phyloP scores from a whole-genome alignment of 2,888 invertebrate species.

The Eristalis arbustorum region DNA sequence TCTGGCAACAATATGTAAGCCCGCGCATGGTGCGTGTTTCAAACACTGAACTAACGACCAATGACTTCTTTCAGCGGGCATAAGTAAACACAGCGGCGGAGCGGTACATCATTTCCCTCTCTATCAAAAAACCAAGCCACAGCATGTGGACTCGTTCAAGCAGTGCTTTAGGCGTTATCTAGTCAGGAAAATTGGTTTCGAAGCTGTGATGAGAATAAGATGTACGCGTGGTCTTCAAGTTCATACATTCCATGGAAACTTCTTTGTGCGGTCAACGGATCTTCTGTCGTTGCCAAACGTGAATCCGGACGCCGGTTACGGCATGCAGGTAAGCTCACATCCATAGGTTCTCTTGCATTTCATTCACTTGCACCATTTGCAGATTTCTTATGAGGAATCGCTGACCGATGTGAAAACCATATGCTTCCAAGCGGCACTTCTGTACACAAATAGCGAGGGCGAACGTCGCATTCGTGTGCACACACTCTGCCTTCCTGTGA shows the following conservation, averaged over 20 bases:
- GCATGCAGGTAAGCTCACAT: slow-evolving; percentile 89
- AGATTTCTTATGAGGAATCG: slow-evolving; percentile 92
- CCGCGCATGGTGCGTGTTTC: no score
- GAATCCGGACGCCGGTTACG: slow-evolving; percentile 98
- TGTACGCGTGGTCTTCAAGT: slow-evolving; percentile 96
- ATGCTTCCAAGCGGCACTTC: slow-evolving; percentile 98
- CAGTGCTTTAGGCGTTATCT: slow-evolving; percentile 92
- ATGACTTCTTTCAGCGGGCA: slow-evolving; percentile 84
- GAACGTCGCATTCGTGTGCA: slow-evolving; percentile 98
- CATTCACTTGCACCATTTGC: background rate
- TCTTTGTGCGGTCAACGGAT: slow-evolving; percentile 99
- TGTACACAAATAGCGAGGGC: slow-evolving; percentile 97
- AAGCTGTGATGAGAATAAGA: slow-evolving; percentile 98
- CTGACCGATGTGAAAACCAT: slow-evolving; percentile 92
- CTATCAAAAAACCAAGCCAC: slow-evolving; percentile 86
- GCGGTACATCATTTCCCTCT: slow-evolving; percentile 95
- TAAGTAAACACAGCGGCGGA: slow-evolving; percentile 97
- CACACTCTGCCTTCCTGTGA: slow-evolving; percentile 96
- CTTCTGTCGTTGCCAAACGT: slow-evolving; percentile 97
- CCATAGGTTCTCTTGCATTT: background rate
- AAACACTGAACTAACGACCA: background rate
- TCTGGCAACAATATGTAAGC: slow-evolving; percentile 92
- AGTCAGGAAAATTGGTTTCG: slow-evolving; percentile 98
- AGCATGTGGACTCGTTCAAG: slow-evolving; percentile 88
- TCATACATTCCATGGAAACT: slow-evolving; percentile 99